These are phyloP conservation scores for Cylindroiulus punctatus DNA, from an alignment of 2,888 invertebrate genomes.

Conservation along the genomic window DNA sequence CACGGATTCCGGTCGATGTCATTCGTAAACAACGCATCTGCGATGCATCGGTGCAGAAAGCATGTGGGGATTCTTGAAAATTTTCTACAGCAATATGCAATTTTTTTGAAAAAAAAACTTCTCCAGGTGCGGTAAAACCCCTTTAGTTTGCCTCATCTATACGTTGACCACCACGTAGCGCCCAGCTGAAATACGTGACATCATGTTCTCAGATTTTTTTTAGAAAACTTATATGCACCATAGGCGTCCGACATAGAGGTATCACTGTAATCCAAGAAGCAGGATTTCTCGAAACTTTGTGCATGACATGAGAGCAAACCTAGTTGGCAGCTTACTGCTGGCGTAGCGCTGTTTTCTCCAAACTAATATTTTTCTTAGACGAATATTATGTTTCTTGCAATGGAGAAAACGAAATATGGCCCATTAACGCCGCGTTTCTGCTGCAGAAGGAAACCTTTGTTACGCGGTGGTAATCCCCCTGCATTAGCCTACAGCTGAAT, in stretches of 20 bases:
- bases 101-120: neutral
- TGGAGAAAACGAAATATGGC: slow-evolving; percentile 34
- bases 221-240: too few species aligned
- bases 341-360: neutral
- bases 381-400: slow-evolving; percentile 22
- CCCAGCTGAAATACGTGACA: too few species aligned
- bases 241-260: too few species aligned
- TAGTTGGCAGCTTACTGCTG: neutral
- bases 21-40: neutral
- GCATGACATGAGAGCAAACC: neutral
- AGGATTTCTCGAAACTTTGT: neutral
- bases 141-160: too few species aligned
- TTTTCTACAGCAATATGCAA: neutral
- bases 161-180: too few species aligned
- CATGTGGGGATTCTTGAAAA: neutral
- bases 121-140: too few species aligned
- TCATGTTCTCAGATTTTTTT: too few species aligned
- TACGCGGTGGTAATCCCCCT: slow-evolving; percentile 15
- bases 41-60: slow-evolving; percentile 28
- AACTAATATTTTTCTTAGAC: slow-evolving; percentile 25
- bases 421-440: neutral
- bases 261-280: neutral
- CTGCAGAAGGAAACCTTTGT: slow-evolving; percentile 6
- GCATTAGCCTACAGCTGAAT: slow-evolving; percentile 6
- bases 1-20: neutral